Conservation (phyloP, 1,140 invertebrate species). For the Trichonephila clavata region DNA sequence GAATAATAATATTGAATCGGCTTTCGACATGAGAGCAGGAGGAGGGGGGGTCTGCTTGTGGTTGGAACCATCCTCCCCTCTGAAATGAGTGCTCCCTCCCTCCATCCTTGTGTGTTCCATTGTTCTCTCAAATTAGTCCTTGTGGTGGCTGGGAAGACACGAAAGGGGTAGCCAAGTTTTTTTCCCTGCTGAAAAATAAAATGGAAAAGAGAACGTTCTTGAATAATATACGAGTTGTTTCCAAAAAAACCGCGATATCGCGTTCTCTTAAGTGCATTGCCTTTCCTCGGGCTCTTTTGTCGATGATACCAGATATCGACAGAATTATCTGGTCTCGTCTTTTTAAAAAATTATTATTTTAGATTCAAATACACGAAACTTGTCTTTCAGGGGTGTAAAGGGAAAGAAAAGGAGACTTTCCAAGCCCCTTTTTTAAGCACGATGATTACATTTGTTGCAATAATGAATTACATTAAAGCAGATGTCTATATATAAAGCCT, state of each 20-base stretch:
- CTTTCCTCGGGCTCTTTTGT: not conserved
- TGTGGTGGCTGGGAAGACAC: not conserved
- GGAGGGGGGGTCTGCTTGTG: not conserved
- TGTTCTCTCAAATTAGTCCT: slow-evolving; percentile 13
- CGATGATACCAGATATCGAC: not conserved
- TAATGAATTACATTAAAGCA: too few species aligned
- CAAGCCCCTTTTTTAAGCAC: too few species aligned
- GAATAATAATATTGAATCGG: slow-evolving; percentile 74
- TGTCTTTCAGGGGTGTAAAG: too few species aligned
- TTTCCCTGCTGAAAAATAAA: not conserved
- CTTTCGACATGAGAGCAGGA: not conserved
- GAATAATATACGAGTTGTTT: not conserved
- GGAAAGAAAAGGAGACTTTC: too few species aligned
- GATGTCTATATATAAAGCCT: too few species aligned
- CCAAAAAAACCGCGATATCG: not conserved
- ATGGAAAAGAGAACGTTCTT: not conserved
- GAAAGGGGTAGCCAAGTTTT: not conserved
- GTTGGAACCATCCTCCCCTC: not conserved
- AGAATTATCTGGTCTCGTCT: not conserved
- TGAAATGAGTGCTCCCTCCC: too few species aligned
- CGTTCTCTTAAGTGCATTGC: not conserved
- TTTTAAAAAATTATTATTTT: too few species aligned
- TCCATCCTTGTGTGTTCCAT: not conserved
- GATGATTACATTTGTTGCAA: too few species aligned
- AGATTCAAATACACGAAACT: not conserved